Evolutionary conservation across 1,140 invertebrate species (phyloP).

Genomic region (Drosophila murphyi): DNA sequence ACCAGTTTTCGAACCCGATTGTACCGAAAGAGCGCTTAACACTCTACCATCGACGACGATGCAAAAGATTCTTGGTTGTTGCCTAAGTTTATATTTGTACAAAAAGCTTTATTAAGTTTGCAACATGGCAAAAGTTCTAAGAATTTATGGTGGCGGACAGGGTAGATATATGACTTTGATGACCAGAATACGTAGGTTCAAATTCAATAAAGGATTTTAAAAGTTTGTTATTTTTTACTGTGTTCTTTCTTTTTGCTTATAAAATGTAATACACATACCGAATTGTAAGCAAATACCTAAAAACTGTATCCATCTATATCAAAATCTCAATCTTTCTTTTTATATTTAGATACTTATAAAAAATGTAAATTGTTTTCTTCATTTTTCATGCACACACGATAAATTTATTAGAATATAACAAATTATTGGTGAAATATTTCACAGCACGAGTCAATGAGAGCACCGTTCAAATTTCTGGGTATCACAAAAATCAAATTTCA

Average conservation of each 20-base stretch:
- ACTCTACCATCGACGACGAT: background rate
- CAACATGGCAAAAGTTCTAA: background rate
- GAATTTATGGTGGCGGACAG: background rate
- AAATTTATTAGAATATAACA: slow-evolving; percentile 10
- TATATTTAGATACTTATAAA: background rate
- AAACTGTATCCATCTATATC: background rate
- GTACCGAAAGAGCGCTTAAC: background rate
- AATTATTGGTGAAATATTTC: slow-evolving; percentile 10
- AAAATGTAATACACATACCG: too few relatives aligned
- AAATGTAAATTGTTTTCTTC: background rate
- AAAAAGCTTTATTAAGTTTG: background rate
- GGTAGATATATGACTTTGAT: background rate
- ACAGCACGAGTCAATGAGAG: background rate
- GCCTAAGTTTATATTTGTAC: background rate
- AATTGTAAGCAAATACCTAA: too few relatives aligned
- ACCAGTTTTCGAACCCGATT: background rate
- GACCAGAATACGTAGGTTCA: background rate
- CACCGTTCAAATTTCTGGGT: background rate
- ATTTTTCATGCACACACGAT: background rate
- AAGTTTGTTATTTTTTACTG: background rate
- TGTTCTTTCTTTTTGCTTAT: background rate
- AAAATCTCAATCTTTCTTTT: background rate
- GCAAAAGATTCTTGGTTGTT: fast-evolving
- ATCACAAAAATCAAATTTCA: slow-evolving; percentile 30
- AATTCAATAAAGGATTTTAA: background rate